Conservation (phyloP, 2,113 vertebrate species). For the Erinaceus europaeus region DNA sequence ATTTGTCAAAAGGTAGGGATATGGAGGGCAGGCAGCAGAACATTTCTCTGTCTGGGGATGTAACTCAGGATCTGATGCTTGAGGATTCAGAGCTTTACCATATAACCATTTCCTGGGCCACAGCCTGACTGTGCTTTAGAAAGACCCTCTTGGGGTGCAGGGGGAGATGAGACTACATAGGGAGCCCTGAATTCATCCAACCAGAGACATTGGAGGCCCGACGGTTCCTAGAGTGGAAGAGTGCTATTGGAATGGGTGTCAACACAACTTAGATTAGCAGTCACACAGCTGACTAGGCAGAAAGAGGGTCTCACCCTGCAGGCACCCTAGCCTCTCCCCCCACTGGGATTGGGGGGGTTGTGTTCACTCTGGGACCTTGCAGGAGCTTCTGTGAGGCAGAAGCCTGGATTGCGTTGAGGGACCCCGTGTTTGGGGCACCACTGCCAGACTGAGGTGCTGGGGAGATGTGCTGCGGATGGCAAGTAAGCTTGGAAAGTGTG, state of each 20-base stretch:
- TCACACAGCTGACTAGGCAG: not conserved
- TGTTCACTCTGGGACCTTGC: not conserved
- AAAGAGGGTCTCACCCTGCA: not conserved
- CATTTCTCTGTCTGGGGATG: too few relatives aligned
- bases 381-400: not conserved
- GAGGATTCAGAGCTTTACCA: too few relatives aligned
- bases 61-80: too few relatives aligned
- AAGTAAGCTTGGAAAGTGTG: not conserved
- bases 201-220: too few relatives aligned
- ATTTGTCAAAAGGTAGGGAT: too few relatives aligned
- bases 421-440: too few relatives aligned
- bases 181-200: too few relatives aligned
- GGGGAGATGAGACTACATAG: not conserved
- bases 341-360: not conserved
- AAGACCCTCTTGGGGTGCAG: not conserved
- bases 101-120: too few relatives aligned
- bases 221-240: not conserved
- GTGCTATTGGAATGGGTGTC: not conserved
- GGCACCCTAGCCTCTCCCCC: not conserved
- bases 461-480: too few relatives aligned
- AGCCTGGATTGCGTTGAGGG: not conserved
- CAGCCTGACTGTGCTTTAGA: not conserved
- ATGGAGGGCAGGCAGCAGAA: too few relatives aligned
- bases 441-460: not conserved
- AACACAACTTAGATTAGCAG: too few relatives aligned